Evolutionary conservation across 2,888 invertebrate genomes (phyloP).

Genomic region (Himalopsyche japonica): DNA sequence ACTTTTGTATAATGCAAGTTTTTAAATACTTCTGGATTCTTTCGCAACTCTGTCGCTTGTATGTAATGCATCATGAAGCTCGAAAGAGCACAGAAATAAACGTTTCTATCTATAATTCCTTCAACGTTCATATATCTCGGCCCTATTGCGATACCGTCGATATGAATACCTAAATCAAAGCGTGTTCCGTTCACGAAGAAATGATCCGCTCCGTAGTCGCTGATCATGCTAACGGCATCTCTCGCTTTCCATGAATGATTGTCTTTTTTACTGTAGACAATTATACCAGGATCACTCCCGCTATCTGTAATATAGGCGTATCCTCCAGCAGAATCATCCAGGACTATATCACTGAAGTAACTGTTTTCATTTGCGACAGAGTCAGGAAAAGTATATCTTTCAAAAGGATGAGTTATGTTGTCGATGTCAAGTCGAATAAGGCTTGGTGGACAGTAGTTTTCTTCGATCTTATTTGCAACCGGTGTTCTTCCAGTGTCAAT

Average conservation of each 20-base stretch:
- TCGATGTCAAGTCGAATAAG: conserved; percentile 70
- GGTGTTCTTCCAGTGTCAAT: conserved; percentile 70
- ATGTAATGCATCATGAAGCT: conserved; percentile 70
- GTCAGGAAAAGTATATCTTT: conserved; percentile 66
- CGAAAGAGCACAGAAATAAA: conserved; percentile 72
- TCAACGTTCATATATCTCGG: conserved; percentile 57
- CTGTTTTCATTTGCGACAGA: conserved; percentile 63
- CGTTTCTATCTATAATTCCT: conserved; percentile 53
- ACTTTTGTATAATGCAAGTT: conserved; percentile 50
- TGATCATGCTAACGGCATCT: conserved; percentile 66
- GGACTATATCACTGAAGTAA: conserved; percentile 72
- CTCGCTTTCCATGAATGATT: conserved; percentile 73
- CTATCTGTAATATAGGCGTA: conserved; percentile 76
- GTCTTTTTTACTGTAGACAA: conserved; percentile 69
- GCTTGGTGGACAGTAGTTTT: conserved; percentile 67
- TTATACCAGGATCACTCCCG: conserved; percentile 69
- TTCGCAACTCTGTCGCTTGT: conserved; percentile 63
- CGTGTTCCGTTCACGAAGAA: conserved; percentile 66
- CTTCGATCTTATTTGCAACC: conserved; percentile 58
- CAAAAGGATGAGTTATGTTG: conserved; percentile 59
- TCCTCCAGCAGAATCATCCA: conserved; percentile 69
- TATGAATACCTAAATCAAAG: conserved; percentile 62
- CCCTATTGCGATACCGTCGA: conserved; percentile 74
- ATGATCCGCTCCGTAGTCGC: conserved; percentile 60
- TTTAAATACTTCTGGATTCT: conserved; percentile 53